Percentiles rank a stretch among this genome's conserved stretches.
phyloP scores from a whole-genome alignment of 2,888 invertebrate genomes.

The Sinelater perroti region DNA sequence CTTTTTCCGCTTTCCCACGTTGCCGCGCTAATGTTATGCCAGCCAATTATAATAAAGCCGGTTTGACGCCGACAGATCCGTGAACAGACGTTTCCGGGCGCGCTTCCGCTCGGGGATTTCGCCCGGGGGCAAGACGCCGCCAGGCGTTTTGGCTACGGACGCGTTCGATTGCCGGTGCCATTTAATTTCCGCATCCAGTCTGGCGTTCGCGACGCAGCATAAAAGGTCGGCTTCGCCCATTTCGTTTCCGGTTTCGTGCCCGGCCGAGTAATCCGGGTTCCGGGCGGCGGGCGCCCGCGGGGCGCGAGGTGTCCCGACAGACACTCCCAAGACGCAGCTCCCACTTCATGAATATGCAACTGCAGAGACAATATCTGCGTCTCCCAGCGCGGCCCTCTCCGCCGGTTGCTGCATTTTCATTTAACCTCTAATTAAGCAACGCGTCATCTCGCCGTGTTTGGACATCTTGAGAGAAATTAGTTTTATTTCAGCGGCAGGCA shows the following conservation, averaged over 20 bases:
- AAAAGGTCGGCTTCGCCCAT: constrained; percentile 25
- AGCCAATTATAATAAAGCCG: constrained; percentile 3
- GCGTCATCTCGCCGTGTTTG: constrained; percentile 29
- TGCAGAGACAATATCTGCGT: constrained; percentile 34
- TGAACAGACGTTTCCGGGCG: neutral
- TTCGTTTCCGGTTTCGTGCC: constrained; percentile 26
- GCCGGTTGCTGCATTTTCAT: constrained; percentile 29
- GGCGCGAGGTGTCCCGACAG: constrained; percentile 42
- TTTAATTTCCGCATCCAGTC: constrained; percentile 25
- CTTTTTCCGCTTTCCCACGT: neutral
- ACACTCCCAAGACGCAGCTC: constrained; percentile 40
- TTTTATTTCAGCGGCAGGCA: constrained; percentile 32
- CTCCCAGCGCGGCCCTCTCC: constrained; percentile 31
- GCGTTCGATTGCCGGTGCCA: constrained; percentile 17
- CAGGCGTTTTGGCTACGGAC: neutral
- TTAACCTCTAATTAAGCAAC: constrained; percentile 33
- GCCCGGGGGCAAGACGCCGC: neutral
- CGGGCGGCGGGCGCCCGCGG: constrained; percentile 28
- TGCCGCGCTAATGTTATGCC: neutral
- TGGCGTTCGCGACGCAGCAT: constrained; percentile 13
- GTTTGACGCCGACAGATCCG: neutral
- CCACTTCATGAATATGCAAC: constrained; percentile 43
- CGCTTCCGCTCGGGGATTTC: neutral
- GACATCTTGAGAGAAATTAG: constrained; percentile 27
- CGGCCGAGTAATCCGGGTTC: constrained; percentile 21